Evolutionary conservation across 1,140 invertebrate genomes (phyloP).

Genomic region (Microplitis mediator): DNA sequence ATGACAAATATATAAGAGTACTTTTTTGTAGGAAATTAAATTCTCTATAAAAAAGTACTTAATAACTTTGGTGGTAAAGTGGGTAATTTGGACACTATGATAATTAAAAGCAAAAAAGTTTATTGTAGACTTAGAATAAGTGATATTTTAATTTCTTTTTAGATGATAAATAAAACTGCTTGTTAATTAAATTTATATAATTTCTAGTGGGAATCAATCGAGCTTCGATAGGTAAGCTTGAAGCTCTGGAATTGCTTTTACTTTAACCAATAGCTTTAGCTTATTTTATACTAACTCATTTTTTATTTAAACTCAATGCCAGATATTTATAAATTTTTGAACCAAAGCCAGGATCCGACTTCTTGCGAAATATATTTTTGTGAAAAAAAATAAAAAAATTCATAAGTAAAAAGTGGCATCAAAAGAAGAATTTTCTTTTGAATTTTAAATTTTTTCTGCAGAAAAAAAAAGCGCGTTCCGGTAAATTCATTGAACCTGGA

Average conservation of each 20-base stretch:
- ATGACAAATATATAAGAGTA: too few relatives aligned
- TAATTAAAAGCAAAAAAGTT: too few relatives aligned
- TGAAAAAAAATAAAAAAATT: too few relatives aligned
- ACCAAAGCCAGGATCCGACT: too few relatives aligned
- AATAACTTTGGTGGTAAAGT: too few relatives aligned
- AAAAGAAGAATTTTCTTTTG: not conserved
- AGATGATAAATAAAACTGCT: not conserved
- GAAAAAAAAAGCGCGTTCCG: constrained; percentile 38
- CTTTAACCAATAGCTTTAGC: not conserved
- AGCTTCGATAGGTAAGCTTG: constrained; percentile 53
- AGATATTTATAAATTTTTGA: constrained; percentile 7
- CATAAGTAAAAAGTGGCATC: too few relatives aligned
- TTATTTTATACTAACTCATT: not conserved
- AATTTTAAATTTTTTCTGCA: not conserved
- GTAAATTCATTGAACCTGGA: constrained; percentile 53
- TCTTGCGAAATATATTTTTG: too few relatives aligned
- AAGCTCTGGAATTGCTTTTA: constrained; percentile 20
- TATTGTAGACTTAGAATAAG: not conserved
- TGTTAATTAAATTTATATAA: constrained; percentile 37
- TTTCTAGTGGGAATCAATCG: constrained; percentile 53
- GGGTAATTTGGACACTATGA: too few relatives aligned
- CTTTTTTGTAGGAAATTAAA: too few relatives aligned
- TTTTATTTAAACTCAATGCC: not conserved
- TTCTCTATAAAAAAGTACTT: too few relatives aligned
- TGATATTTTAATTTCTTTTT: constrained; percentile 21